Evolutionary conservation across 2,113 vertebrate species (phyloP).

Genomic region (Athene cunicularia): DNA sequence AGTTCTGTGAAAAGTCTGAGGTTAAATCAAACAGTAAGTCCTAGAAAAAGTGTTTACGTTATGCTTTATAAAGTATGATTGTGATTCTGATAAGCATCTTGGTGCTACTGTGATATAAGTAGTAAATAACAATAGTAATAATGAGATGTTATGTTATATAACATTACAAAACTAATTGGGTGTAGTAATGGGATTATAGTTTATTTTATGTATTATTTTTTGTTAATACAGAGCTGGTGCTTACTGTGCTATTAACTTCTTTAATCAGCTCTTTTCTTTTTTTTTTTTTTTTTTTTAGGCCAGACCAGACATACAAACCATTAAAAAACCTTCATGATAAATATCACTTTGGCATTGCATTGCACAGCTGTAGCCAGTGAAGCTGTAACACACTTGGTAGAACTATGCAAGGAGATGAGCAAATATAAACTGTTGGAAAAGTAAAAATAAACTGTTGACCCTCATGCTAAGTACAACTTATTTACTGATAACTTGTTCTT

Average conservation of each 20-base stretch:
- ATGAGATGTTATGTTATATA: neutral
- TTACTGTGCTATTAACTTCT: neutral
- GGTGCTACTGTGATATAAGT: neutral
- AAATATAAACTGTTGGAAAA: neutral
- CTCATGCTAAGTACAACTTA: neutral
- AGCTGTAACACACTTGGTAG: neutral
- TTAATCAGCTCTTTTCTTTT: neutral
- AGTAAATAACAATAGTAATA: neutral
- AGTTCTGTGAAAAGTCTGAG: neutral
- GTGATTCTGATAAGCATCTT: neutral
- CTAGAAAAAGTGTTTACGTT: neutral
- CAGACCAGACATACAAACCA: neutral
- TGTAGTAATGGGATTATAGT: neutral
- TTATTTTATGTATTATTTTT: neutral
- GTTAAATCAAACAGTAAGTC: neutral
- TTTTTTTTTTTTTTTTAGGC: neutral
- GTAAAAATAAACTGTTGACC: neutral
- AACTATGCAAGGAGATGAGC: neutral
- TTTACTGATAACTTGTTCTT: constrained; percentile 19
- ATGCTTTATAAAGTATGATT: neutral
- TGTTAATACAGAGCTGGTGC: neutral
- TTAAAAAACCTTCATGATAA: neutral
- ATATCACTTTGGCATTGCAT: neutral
- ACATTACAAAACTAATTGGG: neutral
- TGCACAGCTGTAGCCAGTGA: neutral